Evolutionary conservation across 1,140 invertebrate genomes (phyloP).

Genomic region (Drosophila persimilis): DNA sequence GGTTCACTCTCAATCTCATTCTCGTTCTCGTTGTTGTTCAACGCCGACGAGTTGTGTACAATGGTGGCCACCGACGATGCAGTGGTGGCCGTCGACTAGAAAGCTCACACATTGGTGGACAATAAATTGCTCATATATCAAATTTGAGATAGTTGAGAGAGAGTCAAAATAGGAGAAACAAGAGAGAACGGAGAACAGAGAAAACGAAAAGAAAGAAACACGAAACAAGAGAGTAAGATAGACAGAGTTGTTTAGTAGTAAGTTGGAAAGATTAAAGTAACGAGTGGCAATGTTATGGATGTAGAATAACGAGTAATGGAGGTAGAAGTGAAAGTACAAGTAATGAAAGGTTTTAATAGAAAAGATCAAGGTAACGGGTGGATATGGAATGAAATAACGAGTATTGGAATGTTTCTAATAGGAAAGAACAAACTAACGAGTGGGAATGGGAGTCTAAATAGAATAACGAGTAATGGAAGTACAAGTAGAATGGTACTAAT

Average conservation of each 20-base stretch:
- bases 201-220: conserved; percentile 68
- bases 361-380: too few species aligned
- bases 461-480: conserved; percentile 24
- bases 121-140: conserved; percentile 55
- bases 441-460: too few species aligned
- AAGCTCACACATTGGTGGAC: conserved; percentile 39
- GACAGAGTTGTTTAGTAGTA: conserved; percentile 60
- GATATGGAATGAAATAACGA: conserved; percentile 2
- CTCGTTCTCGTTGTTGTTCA: conserved; percentile 58
- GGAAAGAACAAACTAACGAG: too few species aligned
- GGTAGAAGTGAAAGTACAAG: too few species aligned
- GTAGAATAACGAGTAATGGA: conserved; percentile 11
- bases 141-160: conserved; percentile 40
- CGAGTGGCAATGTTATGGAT: conserved; percentile 25
- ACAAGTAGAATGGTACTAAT: too few species aligned
- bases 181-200: conserved; percentile 44
- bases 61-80: conserved; percentile 41
- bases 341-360: conserved; percentile 8
- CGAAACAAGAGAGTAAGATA: conserved; percentile 69
- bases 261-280: conserved; percentile 51
- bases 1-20: conserved; percentile 32
- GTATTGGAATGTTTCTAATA: conserved; percentile 16
- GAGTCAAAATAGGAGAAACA: conserved; percentile 49
- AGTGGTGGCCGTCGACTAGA: conserved; percentile 66
- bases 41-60: conserved; percentile 54